Base-by-base conservation (phyloP, 2,888 invertebrate species). In the Nasonia oneida region DNA sequence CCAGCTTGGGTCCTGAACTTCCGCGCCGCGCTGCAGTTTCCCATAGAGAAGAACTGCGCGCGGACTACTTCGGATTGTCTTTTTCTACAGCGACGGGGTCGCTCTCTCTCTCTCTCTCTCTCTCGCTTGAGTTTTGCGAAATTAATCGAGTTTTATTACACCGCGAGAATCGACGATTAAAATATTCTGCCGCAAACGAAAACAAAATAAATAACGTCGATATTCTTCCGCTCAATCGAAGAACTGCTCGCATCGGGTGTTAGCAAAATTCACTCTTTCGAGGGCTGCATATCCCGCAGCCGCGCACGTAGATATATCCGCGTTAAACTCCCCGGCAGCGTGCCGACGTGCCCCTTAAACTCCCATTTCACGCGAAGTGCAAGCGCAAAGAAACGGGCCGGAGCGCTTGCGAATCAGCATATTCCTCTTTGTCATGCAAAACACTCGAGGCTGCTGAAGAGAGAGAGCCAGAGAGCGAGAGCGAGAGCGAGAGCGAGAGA, bases 351-450 rank as follows among this genome's bases (percentile, higher is more conserved):
- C 57, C 39, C 37, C n/a, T 37, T 61, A 77, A 57, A 57, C 57
- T 77, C 57, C 37, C 37, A 53, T 57, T 77, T 61, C 57, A 67
- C 67, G 15, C 67, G 67, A 67, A 67, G 33, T 67, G 67, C 67
- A 67, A 67, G 67, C 67, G 67, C 67, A 67, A 67, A 29, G 67
- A 67, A 67, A 67, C 29, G 67, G 29, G 29, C 67, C 57, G 15
- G 67, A 29, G 67, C 67, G 67, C 10, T 33, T 33, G 33, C 67
- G 33, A 33, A 67, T 67, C 67, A 67, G 67, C 67, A 67, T 67
- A 67, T 67, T 67, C 67, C 57, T 8, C 67, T 67, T 67, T 67
- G 67, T 67, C 29, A 67, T 67, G 67, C 67, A 29, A 67, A 67
- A 67, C 57, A 61, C 67, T 67, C 67, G 67, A 67, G 67, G 29